Evolutionary conservation across 2,113 vertebrate genomes (phyloP).

Genomic region (Onychostoma macrolepis): DNA sequence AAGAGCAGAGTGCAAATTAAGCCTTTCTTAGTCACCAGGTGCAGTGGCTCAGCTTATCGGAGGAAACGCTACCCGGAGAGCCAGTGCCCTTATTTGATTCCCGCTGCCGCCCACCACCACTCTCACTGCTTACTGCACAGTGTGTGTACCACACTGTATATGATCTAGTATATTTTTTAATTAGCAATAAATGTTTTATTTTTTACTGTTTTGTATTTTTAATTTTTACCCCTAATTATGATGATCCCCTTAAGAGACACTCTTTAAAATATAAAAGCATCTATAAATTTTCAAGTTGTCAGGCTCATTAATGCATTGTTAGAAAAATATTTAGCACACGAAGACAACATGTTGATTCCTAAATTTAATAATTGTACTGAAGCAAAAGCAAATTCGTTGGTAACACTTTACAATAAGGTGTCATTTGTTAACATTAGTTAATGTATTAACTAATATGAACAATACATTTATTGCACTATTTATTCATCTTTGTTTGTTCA

Average conservation of each 20-base stretch:
- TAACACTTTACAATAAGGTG: no score
- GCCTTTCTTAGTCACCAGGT: constrained; percentile 36
- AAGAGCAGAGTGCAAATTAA: constrained; percentile 47
- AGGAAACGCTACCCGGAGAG: constrained; percentile 16
- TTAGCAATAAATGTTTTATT: no score
- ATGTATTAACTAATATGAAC: no score
- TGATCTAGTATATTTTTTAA: no score
- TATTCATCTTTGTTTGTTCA: no score
- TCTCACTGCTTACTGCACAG: not conserved
- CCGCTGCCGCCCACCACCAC: not conserved
- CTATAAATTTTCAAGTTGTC: not conserved
- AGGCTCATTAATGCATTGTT: not conserved
- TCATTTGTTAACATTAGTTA: no score
- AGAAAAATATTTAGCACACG: not conserved
- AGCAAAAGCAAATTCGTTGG: not conserved
- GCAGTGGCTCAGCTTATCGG: constrained; percentile 19
- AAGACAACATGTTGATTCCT: not conserved
- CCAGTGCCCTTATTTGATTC: constrained; percentile 33
- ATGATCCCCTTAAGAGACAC: not conserved
- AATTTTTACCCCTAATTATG: not conserved
- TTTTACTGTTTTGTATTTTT: no score
- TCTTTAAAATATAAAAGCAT: not conserved
- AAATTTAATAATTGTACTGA: not conserved
- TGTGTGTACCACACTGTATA: not conserved
- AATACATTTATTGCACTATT: no score